Evolutionary conservation across 2,888 invertebrate genomes (phyloP).

Genomic region (Nudaria mundana): DNA sequence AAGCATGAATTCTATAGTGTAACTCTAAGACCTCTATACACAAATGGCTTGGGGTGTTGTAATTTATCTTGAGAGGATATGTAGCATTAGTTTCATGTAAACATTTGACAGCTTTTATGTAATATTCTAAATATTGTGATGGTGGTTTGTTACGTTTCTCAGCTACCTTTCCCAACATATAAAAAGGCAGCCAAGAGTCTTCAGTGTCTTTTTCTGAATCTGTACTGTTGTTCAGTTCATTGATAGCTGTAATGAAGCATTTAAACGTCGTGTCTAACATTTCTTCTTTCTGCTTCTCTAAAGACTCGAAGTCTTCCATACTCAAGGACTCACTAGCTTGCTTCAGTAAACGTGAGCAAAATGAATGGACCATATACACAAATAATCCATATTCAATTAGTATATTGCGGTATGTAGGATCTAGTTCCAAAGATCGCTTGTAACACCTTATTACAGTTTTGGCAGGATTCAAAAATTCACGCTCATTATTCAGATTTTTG

Average conservation of each 20-base stretch:
- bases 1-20: slow-evolving; percentile 91
- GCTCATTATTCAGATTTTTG: slow-evolving; percentile 79
- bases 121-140: slow-evolving; percentile 88
- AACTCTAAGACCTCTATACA: slow-evolving; percentile 95
- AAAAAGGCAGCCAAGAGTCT: slow-evolving; percentile 95
- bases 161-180: slow-evolving; percentile 97
- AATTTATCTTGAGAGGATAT: slow-evolving; percentile 93
- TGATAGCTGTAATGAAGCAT: slow-evolving; percentile 88
- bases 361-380: slow-evolving; percentile 94
- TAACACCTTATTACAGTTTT: slow-evolving; percentile 90
- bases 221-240: slow-evolving; percentile 77
- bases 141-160: slow-evolving; percentile 92
- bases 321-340: slow-evolving; percentile 88
- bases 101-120: slow-evolving; percentile 88
- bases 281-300: slow-evolving; percentile 89
- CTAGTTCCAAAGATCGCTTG: slow-evolving; percentile 88
- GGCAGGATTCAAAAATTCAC: slow-evolving; percentile 85
- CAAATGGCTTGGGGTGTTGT: slow-evolving; percentile 89
- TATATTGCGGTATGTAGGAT: slow-evolving; percentile 86
- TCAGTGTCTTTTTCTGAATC: slow-evolving; percentile 84
- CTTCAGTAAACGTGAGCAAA: slow-evolving; percentile 92
- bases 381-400: slow-evolving; percentile 96
- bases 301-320: slow-evolving; percentile 86
- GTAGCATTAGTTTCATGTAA: slow-evolving; percentile 90
- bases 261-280: slow-evolving; percentile 89